Evolutionary conservation across 2,113 vertebrate genomes (phyloP).

Genomic region (Menura novaehollandiae): DNA sequence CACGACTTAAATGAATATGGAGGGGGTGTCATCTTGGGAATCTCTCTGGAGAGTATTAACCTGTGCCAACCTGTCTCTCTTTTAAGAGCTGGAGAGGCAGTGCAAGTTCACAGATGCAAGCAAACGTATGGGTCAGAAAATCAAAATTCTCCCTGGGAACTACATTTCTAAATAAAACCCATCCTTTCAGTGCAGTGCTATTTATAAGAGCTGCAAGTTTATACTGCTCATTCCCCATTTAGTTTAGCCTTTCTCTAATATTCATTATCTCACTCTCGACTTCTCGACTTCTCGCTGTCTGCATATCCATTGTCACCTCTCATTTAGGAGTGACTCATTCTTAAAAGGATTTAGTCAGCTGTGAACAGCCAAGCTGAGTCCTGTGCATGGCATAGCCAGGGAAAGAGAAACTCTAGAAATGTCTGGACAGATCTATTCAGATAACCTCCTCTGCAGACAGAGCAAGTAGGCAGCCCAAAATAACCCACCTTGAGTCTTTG

Average conservation of each 20-base stretch:
- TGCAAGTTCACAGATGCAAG: not conserved
- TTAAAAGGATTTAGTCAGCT: slow-evolving; percentile 57
- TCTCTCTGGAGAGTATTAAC: not conserved
- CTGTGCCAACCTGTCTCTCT: not conserved
- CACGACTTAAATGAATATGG: accelerated
- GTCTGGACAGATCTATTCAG: slow-evolving; percentile 21
- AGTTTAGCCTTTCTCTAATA: slow-evolving; percentile 34
- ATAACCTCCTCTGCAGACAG: not conserved
- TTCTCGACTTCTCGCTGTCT: slow-evolving; percentile 30
- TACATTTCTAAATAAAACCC: slow-evolving; percentile 15
- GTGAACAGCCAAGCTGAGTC: slow-evolving; percentile 22
- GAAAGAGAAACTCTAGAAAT: not conserved
- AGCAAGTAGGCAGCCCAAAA: not conserved
- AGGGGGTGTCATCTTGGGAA: not conserved
- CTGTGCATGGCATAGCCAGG: not conserved
- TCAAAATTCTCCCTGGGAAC: not conserved
- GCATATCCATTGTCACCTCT: slow-evolving; percentile 46
- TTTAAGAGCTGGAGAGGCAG: not conserved
- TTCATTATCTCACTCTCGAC: slow-evolving; percentile 23
- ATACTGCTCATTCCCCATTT: not conserved
- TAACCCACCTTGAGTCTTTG: not conserved
- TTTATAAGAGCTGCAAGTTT: slow-evolving; percentile 16
- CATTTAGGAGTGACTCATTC: slow-evolving; percentile 45
- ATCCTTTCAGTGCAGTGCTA: not conserved
- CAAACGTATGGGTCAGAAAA: not conserved